A percentile compares a stretch with the other conserved stretches of the same genome.
phyloP scores from a whole-genome alignment of 2,113 vertebrate species.

The Urocitellus parryii region DNA sequence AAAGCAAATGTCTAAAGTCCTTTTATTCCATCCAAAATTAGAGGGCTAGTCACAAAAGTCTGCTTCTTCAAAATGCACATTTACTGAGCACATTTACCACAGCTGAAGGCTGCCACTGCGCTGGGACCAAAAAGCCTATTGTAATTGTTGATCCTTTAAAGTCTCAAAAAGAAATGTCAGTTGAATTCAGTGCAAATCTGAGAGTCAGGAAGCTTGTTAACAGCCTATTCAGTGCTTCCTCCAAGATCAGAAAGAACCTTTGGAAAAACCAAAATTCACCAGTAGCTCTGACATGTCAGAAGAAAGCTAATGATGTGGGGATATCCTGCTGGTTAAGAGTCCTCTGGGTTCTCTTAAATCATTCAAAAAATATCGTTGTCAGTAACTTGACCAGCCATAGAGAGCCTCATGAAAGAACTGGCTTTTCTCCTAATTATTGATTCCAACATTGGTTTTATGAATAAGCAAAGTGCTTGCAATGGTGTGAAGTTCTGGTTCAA shows the following conservation, averaged over 20 bases:
- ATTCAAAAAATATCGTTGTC: neutral
- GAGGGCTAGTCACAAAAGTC: neutral
- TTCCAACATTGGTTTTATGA: neutral
- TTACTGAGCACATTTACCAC: neutral
- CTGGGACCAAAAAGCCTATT: neutral
- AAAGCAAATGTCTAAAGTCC: neutral
- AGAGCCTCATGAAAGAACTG: neutral
- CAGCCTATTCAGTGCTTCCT: neutral
- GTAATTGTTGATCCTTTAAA: conserved; percentile 43
- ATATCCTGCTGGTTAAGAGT: neutral
- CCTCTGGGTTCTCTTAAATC: conserved; percentile 37
- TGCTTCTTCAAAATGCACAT: neutral
- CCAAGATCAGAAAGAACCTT: conserved; percentile 47
- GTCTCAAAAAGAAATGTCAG: conserved; percentile 55
- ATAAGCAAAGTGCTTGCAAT: neutral
- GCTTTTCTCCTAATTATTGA: neutral
- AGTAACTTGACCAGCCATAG: neutral
- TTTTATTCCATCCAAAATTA: conserved; percentile 32
- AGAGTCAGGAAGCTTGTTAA: neutral
- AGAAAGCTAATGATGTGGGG: neutral
- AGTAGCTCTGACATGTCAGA: neutral
- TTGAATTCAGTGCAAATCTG: conserved; percentile 28
- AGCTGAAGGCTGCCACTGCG: neutral
- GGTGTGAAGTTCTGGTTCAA: neutral
- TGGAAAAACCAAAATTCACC: conserved; percentile 11